Conservation (phyloP, 2,113 vertebrate species). For the Pedionomus torquatus region DNA sequence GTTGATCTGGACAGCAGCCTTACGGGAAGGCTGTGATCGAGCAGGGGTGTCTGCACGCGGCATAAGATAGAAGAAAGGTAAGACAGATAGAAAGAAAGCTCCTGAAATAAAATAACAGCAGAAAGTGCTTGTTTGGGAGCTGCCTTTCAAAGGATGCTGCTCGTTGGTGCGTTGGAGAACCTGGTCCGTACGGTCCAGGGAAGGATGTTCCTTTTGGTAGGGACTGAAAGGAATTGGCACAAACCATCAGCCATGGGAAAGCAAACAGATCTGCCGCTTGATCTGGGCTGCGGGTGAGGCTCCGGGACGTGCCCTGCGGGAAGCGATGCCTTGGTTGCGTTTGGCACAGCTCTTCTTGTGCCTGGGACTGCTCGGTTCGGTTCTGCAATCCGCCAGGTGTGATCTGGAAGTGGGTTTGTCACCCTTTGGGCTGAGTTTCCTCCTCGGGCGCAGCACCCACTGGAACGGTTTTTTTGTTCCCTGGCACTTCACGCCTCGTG, state of each 20-base stretch:
- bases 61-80: too few relatives aligned
- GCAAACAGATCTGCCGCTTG: accelerated
- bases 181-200: too few relatives aligned
- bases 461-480: too few relatives aligned
- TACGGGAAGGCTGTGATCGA: accelerated
- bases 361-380: accelerated
- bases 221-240: neutral
- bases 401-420: neutral
- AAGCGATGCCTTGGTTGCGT: neutral
- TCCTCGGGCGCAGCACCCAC: neutral
- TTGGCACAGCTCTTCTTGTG: neutral
- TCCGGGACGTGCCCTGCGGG: accelerated
- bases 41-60: neutral
- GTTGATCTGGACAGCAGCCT: neutral
- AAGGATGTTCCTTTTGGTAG: too few relatives aligned
- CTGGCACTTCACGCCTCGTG: neutral
- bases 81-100: too few relatives aligned
- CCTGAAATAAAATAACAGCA: accelerated
- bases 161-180: too few relatives aligned
- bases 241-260: neutral
- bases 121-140: neutral
- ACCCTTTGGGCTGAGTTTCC: neutral
- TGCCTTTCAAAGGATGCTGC: neutral
- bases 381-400: neutral
- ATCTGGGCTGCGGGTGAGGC: neutral